A percentile compares a stretch with the other conserved stretches of the same genome.
phyloP scores from a whole-genome alignment of 2,797 vertebrate genomes.

The Sebastolobus altivelis region DNA sequence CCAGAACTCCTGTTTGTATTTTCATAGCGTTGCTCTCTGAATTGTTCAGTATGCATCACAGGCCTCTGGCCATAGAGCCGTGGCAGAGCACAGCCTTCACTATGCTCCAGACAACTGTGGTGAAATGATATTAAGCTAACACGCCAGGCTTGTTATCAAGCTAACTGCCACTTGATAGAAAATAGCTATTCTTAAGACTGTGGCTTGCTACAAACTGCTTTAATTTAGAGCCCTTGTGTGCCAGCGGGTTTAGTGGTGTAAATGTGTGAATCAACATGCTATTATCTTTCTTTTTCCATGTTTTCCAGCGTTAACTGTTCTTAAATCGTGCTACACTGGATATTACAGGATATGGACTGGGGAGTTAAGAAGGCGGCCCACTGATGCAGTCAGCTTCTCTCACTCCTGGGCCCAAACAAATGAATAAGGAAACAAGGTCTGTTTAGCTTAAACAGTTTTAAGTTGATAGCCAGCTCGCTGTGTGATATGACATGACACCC shows the following conservation, averaged over 20 bases:
- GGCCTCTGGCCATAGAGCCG: conserved; percentile 43
- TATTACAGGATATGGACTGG: background rate
- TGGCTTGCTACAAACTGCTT: conserved; percentile 26
- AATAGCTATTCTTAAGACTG: conserved; percentile 48
- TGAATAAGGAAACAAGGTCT: conserved; percentile 38
- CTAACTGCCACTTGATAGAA: conserved; percentile 50
- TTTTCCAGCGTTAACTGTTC: conserved; percentile 32
- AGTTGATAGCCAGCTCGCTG: conserved; percentile 31
- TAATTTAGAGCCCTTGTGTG: conserved; percentile 41
- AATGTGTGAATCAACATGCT: conserved; percentile 31
- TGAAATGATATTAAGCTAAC: conserved; percentile 52
- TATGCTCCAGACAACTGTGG: conserved; percentile 46
- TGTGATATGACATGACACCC: conserved; percentile 45
- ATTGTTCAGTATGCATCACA: conserved; percentile 46
- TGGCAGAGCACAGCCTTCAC: conserved; percentile 41
- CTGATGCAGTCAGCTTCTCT: conserved; percentile 14
- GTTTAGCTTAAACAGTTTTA: conserved; percentile 55
- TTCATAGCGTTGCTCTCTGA: conserved; percentile 30
- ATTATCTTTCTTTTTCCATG: conserved; percentile 18
- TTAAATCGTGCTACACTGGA: background rate
- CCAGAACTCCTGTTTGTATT: conserved; percentile 41
- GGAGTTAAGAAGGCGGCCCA: background rate
- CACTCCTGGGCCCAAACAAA: conserved; percentile 22
- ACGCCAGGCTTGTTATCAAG: conserved; percentile 49
- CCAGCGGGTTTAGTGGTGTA: conserved; percentile 23